Evolutionary conservation across 1,140 invertebrate species (phyloP).

Genomic region (Bombus ignitus): DNA sequence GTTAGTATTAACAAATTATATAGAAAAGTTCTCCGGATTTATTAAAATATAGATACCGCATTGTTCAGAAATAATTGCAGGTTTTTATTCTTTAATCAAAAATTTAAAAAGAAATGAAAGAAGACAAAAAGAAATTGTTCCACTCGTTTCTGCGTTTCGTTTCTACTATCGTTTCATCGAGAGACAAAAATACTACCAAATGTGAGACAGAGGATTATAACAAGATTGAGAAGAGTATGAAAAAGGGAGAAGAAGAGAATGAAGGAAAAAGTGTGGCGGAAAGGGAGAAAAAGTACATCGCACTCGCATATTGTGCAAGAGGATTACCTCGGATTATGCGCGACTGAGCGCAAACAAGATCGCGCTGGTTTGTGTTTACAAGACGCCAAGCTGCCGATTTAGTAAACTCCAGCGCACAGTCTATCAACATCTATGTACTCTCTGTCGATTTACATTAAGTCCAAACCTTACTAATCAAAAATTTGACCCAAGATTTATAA

Average conservation of each 20-base stretch:
- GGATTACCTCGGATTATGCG: conserved; percentile 82
- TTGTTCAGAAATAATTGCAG: too few species aligned
- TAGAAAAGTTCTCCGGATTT: too few species aligned
- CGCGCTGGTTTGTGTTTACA: conserved; percentile 80
- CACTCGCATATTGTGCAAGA: conserved; percentile 80
- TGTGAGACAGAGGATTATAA: not conserved
- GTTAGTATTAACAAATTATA: too few species aligned
- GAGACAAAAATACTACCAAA: not conserved
- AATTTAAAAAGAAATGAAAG: not conserved
- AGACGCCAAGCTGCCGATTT: conserved; percentile 82
- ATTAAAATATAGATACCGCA: too few species aligned
- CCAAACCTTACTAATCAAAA: conserved; percentile 1
- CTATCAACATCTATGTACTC: conserved; percentile 31
- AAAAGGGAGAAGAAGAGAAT: not conserved
- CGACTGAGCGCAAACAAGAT: conserved; percentile 82
- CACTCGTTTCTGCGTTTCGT: not conserved
- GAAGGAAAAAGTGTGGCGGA: not conserved
- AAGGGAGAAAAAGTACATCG: conserved; percentile 56
- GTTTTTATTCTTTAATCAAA: too few species aligned
- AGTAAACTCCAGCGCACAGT: conserved; percentile 54
- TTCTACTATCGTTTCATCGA: not conserved
- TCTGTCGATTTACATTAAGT: conserved; percentile 2
- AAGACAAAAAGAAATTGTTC: not conserved
- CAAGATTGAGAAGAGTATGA: not conserved
- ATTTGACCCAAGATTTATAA: not conserved